phyloP scores from a whole-genome alignment of 2,797 vertebrate species.

The Nasua narica region DNA sequence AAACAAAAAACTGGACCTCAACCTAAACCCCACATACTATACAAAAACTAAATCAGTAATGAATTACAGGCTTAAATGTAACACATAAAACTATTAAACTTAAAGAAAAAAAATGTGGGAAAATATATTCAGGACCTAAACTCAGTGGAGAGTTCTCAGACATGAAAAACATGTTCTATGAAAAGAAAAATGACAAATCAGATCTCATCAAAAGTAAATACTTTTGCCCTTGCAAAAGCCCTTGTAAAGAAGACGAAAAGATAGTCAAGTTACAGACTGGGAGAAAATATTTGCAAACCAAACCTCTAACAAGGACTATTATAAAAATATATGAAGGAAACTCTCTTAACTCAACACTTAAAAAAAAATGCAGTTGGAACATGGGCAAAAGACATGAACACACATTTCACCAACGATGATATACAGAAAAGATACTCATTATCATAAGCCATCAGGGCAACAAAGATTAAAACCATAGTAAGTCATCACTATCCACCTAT shows the following conservation, averaged over 20 bases:
- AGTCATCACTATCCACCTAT: neutral
- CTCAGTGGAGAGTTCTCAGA: neutral
- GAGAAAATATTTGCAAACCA: neutral
- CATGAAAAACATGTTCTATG: neutral
- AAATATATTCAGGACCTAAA: neutral
- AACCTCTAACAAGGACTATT: neutral
- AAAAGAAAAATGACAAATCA: neutral
- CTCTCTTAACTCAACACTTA: neutral
- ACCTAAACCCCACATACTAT: neutral
- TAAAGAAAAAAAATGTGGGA: neutral
- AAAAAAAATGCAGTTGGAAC: neutral
- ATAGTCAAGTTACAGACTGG: neutral
- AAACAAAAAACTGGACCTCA: neutral
- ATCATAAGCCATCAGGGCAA: neutral
- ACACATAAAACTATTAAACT: neutral
- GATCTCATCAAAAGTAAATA: neutral
- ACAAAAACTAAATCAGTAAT: neutral
- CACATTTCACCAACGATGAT: neutral
- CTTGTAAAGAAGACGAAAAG: neutral
- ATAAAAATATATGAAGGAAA: neutral
- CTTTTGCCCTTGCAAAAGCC: neutral
- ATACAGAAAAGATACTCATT: neutral
- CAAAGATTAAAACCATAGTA: neutral
- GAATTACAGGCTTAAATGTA: neutral
- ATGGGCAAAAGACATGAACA: neutral